Conservation (phyloP, 2,888 invertebrate species). For the Heterodera filipjevi region DNA sequence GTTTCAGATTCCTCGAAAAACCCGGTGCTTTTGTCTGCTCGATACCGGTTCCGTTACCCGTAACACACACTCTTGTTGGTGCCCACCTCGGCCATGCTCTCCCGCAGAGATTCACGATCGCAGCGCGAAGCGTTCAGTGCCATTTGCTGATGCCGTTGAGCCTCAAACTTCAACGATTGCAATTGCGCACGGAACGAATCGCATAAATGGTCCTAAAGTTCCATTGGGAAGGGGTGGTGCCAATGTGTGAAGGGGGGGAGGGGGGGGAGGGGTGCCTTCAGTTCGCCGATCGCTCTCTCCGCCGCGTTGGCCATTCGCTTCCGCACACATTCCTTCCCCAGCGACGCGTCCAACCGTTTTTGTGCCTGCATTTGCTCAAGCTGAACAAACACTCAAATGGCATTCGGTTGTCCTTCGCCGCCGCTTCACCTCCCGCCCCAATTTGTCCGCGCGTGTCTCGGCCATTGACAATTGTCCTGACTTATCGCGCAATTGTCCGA, state of each 20-base stretch:
- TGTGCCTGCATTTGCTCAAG: slow-evolving; percentile 53
- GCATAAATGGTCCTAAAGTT: neutral
- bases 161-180: neutral
- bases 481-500: slow-evolving; percentile 61
- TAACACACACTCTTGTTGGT: slow-evolving; percentile 20
- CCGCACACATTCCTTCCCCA: neutral
- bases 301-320: neutral
- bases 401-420: too few species aligned
- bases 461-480: slow-evolving; percentile 53
- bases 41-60: slow-evolving; percentile 48
- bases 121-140: slow-evolving; percentile 2
- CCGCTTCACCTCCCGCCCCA: slow-evolving; percentile 53
- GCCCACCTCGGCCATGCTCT: slow-evolving; percentile 42
- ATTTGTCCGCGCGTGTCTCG: slow-evolving; percentile 48
- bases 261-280: slow-evolving; percentile 14
- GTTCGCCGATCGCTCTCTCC: neutral
- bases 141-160: slow-evolving; percentile 10
- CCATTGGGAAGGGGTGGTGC: neutral
- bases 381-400: neutral
- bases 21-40: slow-evolving; percentile 46
- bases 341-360: slow-evolving; percentile 44
- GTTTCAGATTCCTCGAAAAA: too few species aligned
- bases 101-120: slow-evolving; percentile 5
- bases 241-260: neutral
- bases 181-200: neutral